Conservation (phyloP, 1,140 invertebrate genomes). For the Neodiprion fabricii region DNA sequence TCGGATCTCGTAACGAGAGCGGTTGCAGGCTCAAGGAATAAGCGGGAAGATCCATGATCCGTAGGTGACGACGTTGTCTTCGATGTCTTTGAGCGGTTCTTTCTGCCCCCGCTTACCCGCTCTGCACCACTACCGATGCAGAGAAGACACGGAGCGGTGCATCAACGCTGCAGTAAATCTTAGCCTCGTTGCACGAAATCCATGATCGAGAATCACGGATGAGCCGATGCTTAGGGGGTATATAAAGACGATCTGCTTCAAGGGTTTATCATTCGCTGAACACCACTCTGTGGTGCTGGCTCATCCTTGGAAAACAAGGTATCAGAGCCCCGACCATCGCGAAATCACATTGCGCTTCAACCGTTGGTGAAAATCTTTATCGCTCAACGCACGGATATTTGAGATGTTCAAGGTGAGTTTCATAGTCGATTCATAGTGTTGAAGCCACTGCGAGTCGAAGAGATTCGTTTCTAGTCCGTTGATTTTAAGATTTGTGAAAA, state of each 20-base stretch:
- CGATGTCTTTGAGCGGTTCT: background rate
- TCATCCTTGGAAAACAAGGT: constrained; percentile 30
- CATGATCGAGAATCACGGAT: constrained; percentile 63
- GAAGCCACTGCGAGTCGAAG: too few relatives aligned
- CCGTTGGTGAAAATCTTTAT: too few relatives aligned
- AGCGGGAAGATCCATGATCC: too few relatives aligned
- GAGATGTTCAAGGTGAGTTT: too few relatives aligned
- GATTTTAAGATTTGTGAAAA: too few relatives aligned
- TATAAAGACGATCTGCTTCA: constrained; percentile 61
- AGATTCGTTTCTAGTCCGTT: too few relatives aligned
- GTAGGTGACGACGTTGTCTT: background rate
- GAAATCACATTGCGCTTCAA: constrained; percentile 2
- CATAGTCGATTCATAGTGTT: too few relatives aligned
- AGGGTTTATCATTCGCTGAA: constrained; percentile 61
- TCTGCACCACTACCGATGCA: constrained; percentile 40
- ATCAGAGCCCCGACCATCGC: constrained; percentile 26
- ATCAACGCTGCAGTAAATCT: constrained; percentile 54
- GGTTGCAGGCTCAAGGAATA: too few relatives aligned
- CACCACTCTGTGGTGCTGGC: constrained; percentile 39
- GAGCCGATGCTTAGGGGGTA: constrained; percentile 49
- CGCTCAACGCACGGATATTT: too few relatives aligned
- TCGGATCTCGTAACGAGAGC: too few relatives aligned
- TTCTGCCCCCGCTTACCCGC: constrained; percentile 32
- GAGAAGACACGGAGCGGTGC: constrained; percentile 53
- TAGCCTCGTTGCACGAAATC: constrained; percentile 62